Evolutionary conservation across 1,140 invertebrate genomes (phyloP), one percentile per base, ranked within the genome.

Genomic region (Nasonia longicornis): DNA sequence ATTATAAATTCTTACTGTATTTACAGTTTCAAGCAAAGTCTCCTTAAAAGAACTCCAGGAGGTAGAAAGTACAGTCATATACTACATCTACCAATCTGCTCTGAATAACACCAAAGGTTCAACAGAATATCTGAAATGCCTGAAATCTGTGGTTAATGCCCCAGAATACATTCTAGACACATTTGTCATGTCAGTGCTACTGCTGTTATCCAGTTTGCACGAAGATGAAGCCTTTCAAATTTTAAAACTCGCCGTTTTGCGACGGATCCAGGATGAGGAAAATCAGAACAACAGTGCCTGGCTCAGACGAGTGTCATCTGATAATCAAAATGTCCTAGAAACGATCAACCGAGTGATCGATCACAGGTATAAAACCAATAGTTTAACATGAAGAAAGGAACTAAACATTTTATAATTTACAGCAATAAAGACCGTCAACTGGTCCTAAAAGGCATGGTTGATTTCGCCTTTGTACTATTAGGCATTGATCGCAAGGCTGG

Each of bases 1-100:
- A 16, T n/a, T n/a, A n/a, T 58, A 58, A 58, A 3, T n/a, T 0
- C n/a, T 58, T 1, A 58, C 3, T 20, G 38, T 42, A 63, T 66
- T 11, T 52, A 38, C 70, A 83, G 74, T 82, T 77, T 63, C 22
- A 87, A 87, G 80, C 79, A 78, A 78, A 22, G 1, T 88, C 0
- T 86, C 79, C 79, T 77, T 85, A 16, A 89, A 88, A 82, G 88
- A 91, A 77, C 79, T 91, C 35, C 85, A 88, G 83, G 87, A 91
- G 76, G 85, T 88, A 42, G 92, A 93, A 87, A 91, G 91, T 76
- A 92, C 91, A n/a, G 90, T 93, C 29, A 85, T 93, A 0, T 93
- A 91, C 83, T 90, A 93, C 72, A 92, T 93, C 45, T 90, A 92
- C 83, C 90, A 91, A 81, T 89, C 89, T 16, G 89, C 91, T 6